A percentile compares a stretch with the other conserved stretches of the same genome.
phyloP scores from a whole-genome alignment of 2,888 invertebrate genomes.

The Heliconius hortense region DNA sequence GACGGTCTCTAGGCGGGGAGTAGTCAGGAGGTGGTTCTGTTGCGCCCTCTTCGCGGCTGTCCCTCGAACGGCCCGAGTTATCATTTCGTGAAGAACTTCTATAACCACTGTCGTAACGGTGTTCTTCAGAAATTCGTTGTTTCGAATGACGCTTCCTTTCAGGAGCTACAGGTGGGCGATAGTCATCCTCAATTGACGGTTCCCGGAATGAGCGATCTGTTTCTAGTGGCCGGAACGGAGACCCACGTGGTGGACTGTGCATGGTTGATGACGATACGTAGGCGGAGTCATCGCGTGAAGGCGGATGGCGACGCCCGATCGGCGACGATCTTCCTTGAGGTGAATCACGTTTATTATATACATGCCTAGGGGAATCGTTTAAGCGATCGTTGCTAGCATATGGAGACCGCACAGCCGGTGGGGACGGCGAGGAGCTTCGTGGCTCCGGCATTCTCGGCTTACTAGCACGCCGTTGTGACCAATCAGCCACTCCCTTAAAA shows the following conservation, averaged over 20 bases:
- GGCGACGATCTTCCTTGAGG: constrained; percentile 71
- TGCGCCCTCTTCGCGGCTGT: constrained; percentile 75
- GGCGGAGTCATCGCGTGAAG: constrained; percentile 81
- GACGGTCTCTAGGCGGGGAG: constrained; percentile 83
- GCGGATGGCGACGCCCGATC: constrained; percentile 72
- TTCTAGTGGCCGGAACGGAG: constrained; percentile 75
- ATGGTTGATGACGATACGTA: constrained; percentile 82
- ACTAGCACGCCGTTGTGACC: constrained; percentile 86
- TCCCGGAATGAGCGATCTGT: constrained; percentile 74
- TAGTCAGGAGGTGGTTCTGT: constrained; percentile 88
- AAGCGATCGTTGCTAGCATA: constrained; percentile 70
- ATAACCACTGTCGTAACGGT: constrained; percentile 82
- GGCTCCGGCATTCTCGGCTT: constrained; percentile 79
- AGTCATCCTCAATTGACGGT: constrained; percentile 77
- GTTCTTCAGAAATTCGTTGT: constrained; percentile 76
- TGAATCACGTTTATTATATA: constrained; percentile 69
- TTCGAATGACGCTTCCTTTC: constrained; percentile 84
- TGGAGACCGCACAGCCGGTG: constrained; percentile 70
- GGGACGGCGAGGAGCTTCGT: constrained; percentile 72
- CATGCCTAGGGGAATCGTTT: constrained; percentile 70
- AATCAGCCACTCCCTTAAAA: constrained; percentile 89
- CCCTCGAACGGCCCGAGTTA: constrained; percentile 74
- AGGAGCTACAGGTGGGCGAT: constrained; percentile 84
- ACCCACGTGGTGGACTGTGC: constrained; percentile 80
- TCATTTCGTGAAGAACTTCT: constrained; percentile 81